Base-by-base conservation (phyloP, 2,888 invertebrate genomes). In the Hetaerina titia region DNA sequence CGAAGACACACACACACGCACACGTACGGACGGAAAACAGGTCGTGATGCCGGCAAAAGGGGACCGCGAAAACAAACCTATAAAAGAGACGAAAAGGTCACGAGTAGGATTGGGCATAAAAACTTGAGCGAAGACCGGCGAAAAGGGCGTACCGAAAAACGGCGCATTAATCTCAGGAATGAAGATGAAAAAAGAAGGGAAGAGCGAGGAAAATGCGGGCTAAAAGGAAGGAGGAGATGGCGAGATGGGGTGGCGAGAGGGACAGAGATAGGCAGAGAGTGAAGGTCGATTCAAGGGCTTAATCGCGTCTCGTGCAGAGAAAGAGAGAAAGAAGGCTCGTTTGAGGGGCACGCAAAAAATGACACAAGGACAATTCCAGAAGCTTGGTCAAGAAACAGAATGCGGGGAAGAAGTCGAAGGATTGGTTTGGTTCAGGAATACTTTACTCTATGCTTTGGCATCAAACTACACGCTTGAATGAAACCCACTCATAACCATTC, bases 51-150 rank as follows among this genome's bases (percentile, higher is more conserved):
- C 88, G 88, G 88, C 8, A 22, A 69, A n/a, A n/a, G 69, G 69
- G 69, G 31, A 31, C 81, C n/a, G 81, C 81, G 81, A 81, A 81
- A 81, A 81, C 81, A 81, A 81, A 31, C 81, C 81, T 81, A 81
- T 81, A 81, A 81, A 81, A 31, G 81, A 81, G 81, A 81, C 81
- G 81, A 81, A 81, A 81, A 81, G 81, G 81, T 81, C 81, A 81
- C 31, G 81, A 31, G 81, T 81, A 25, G 81, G 15, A 81, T 31
- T 31, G 31, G 81, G 81, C 31, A 31, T 81, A 31, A 81, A 81
- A 81, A 81, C 69, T n/a, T 22, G 81, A 81, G 31, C 81, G 60
- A 60, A 60, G 13, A 60, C 17, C 25, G 81, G n/a, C 81, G 31
- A 81, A 31, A 31, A 81, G 81, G 81, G 81, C 81, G 81, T 31